phyloP scores from a whole-genome alignment of 2,113 vertebrate species.

The Paramisgurnus dabryanus region DNA sequence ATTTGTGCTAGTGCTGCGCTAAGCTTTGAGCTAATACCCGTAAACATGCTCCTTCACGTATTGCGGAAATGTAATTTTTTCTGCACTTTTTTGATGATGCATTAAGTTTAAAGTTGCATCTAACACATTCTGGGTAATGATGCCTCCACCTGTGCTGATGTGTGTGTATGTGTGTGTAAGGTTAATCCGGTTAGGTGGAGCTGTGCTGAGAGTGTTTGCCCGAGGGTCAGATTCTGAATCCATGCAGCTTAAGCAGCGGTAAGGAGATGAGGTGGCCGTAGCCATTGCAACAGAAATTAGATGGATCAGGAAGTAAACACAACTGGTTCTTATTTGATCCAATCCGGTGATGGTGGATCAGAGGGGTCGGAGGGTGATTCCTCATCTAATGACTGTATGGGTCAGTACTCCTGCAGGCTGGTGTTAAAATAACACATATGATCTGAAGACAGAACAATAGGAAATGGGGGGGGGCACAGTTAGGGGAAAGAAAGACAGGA shows the following conservation, averaged over 20 bases:
- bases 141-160: conserved; percentile 74
- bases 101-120: conserved; percentile 81
- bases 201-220: conserved; percentile 77
- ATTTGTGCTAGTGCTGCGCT: conserved; percentile 61
- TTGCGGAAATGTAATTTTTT: conserved; percentile 64
- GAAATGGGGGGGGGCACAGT: not conserved
- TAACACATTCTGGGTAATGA: conserved; percentile 68
- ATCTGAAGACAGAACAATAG: conserved; percentile 69
- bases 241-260: conserved; percentile 83
- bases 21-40: conserved; percentile 69
- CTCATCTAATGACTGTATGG: conserved; percentile 67
- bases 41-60: conserved; percentile 74
- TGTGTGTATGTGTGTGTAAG: conserved; percentile 52
- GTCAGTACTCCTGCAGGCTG: conserved; percentile 84
- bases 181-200: conserved; percentile 89
- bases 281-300: conserved; percentile 92
- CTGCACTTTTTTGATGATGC: conserved; percentile 69
- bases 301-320: conserved; percentile 95
- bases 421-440: conserved; percentile 85
- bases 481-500: conserved; percentile 51
- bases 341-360: conserved; percentile 73
- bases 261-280: conserved; percentile 84
- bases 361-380: conserved; percentile 56
- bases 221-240: conserved; percentile 79
- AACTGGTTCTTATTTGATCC: conserved; percentile 90